phyloP scores from a whole-genome alignment of 2,797 vertebrate genomes.

The Sebastes diploproa region DNA sequence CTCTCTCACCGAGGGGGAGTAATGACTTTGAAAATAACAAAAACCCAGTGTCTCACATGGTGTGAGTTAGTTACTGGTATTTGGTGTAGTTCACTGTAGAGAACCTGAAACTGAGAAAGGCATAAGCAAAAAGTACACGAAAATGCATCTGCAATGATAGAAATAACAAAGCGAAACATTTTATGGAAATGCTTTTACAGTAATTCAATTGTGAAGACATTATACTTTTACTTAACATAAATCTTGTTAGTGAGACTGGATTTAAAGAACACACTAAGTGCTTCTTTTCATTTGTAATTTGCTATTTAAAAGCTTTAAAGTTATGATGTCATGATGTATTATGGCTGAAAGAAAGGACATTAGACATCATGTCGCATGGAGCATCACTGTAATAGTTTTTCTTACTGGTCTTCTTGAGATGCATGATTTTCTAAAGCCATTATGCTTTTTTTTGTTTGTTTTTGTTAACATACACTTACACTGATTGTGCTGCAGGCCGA shows the following conservation, averaged over 20 bases:
- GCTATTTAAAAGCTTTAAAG: neutral
- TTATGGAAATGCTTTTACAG: neutral
- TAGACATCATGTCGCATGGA: neutral
- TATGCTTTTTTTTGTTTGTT: neutral
- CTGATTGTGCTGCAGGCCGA: neutral
- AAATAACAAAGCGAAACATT: neutral
- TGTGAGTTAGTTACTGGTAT: neutral
- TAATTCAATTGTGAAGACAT: neutral
- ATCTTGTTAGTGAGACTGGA: neutral
- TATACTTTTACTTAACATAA: neutral
- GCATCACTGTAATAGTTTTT: neutral
- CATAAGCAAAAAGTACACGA: neutral
- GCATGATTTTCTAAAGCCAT: neutral
- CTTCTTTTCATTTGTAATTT: neutral
- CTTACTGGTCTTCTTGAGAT: neutral
- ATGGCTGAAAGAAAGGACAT: neutral
- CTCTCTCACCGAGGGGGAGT: neutral
- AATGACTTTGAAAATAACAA: constrained; percentile 16
- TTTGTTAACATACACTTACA: neutral
- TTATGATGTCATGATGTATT: neutral
- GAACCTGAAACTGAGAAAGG: neutral
- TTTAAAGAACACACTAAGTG: neutral
- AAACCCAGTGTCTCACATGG: neutral
- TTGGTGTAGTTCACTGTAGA: neutral
- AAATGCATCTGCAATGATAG: neutral